Percentiles rank a stretch among this genome's conserved stretches.
Evolutionary conservation across 1,140 invertebrate genomes (phyloP).

Genomic region (Caenorhabditis briggsae): DNA sequence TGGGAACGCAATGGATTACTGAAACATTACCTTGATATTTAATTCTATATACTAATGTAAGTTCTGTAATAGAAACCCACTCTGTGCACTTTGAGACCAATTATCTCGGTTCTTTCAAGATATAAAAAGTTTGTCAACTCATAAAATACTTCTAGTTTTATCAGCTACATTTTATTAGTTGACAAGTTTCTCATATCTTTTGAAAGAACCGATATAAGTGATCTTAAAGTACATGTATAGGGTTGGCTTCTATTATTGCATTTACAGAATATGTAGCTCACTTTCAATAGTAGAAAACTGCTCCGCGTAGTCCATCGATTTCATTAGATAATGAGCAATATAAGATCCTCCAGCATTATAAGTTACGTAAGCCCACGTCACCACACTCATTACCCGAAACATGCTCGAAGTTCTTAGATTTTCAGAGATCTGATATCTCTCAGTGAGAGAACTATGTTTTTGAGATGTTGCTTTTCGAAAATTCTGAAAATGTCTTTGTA

Average conservation of each 20-base stretch:
- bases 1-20: not conserved
- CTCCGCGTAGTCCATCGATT: not conserved
- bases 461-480: not conserved
- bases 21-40: not conserved
- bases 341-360: not conserved
- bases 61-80: too few species aligned
- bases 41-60: too few species aligned
- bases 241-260: too few species aligned
- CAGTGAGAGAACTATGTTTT: not conserved
- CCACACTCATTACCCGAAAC: not conserved
- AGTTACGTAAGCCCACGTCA: not conserved
- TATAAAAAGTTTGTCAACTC: too few species aligned
- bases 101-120: not conserved
- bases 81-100: too few species aligned
- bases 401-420: not conserved
- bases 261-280: not conserved
- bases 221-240: too few species aligned
- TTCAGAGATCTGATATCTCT: conserved; percentile 11
- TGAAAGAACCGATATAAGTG: too few species aligned
- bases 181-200: too few species aligned
- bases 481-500: not conserved
- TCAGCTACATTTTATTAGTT: too few species aligned
- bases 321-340: not conserved
- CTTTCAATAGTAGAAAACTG: not conserved
- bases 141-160: too few species aligned